These are phyloP conservation scores for Gortyna flavago DNA, from an alignment of 2,888 invertebrate species.

Conservation along the genomic window DNA sequence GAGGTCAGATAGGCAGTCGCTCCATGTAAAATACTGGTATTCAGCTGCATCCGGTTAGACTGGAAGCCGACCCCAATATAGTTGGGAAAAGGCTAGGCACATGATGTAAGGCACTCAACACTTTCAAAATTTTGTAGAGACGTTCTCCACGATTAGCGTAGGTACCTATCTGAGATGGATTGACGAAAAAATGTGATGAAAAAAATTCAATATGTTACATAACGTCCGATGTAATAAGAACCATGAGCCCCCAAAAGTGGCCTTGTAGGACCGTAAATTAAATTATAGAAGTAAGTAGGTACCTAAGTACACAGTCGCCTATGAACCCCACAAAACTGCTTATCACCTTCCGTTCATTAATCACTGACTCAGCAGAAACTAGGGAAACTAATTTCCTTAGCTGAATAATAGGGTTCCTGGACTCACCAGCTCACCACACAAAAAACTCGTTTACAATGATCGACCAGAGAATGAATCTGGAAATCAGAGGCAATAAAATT, in stretches of 20 bases:
- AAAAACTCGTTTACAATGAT: conserved; percentile 30
- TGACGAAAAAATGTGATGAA: background rate
- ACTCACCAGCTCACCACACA: background rate
- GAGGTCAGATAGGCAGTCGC: too few relatives aligned
- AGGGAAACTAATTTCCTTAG: conserved; percentile 54
- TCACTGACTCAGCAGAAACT: conserved; percentile 53
- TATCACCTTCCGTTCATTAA: conserved; percentile 40
- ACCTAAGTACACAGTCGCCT: background rate
- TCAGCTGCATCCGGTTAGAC: too few relatives aligned
- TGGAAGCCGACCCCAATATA: too few relatives aligned
- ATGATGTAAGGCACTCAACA: too few relatives aligned
- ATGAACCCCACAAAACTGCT: conserved; percentile 19
- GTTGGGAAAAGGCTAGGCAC: too few relatives aligned
- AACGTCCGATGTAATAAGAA: background rate
- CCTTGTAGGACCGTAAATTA: background rate
- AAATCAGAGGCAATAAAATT: conserved; percentile 7
- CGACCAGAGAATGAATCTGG: conserved; percentile 26
- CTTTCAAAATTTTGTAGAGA: too few relatives aligned
- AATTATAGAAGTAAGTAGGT: background rate
- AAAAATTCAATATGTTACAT: background rate
- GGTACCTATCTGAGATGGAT: background rate
- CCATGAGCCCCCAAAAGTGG: background rate
- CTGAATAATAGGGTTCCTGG: conserved; percentile 20
- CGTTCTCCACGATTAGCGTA: too few relatives aligned
- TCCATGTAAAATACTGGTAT: too few relatives aligned